phyloP scores from a whole-genome alignment of 2,113 vertebrate species.

The Blennius ocellaris region DNA sequence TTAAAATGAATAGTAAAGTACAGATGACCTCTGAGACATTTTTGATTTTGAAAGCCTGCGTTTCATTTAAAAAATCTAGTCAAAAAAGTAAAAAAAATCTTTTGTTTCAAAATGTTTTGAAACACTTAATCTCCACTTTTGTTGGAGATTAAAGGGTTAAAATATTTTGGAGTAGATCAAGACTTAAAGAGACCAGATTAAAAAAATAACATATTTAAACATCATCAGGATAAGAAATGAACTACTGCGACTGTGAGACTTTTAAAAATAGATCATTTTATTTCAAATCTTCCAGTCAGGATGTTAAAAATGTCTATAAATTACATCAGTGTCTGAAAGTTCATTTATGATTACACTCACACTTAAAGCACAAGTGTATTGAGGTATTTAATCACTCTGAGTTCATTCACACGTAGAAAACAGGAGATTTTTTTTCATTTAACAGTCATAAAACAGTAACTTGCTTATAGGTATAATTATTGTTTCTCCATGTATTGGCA shows the following conservation, averaged over 20 bases:
- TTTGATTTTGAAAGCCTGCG: too few relatives aligned
- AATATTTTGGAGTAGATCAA: too few relatives aligned
- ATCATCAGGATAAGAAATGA: neutral
- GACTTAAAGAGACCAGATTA: neutral
- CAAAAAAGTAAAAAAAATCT: too few relatives aligned
- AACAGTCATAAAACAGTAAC: neutral
- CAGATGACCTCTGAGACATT: too few relatives aligned
- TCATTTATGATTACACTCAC: constrained; percentile 11
- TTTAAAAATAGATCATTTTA: constrained; percentile 12
- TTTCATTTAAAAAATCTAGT: too few relatives aligned
- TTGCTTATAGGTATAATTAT: neutral
- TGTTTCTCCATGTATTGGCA: too few relatives aligned
- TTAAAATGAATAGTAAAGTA: too few relatives aligned
- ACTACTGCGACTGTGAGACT: neutral
- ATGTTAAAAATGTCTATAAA: constrained; percentile 6
- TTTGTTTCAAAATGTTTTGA: too few relatives aligned
- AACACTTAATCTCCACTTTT: too few relatives aligned
- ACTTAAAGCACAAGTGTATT: neutral
- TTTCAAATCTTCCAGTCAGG: constrained; percentile 4
- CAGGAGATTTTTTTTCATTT: neutral
- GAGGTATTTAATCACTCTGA: constrained; percentile 32
- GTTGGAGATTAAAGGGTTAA: too few relatives aligned
- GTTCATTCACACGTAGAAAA: neutral
- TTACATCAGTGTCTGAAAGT: neutral
- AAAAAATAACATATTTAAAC: neutral